phyloP scores from a whole-genome alignment of 2,888 invertebrate species.

The Leptinotarsa haldemani region DNA sequence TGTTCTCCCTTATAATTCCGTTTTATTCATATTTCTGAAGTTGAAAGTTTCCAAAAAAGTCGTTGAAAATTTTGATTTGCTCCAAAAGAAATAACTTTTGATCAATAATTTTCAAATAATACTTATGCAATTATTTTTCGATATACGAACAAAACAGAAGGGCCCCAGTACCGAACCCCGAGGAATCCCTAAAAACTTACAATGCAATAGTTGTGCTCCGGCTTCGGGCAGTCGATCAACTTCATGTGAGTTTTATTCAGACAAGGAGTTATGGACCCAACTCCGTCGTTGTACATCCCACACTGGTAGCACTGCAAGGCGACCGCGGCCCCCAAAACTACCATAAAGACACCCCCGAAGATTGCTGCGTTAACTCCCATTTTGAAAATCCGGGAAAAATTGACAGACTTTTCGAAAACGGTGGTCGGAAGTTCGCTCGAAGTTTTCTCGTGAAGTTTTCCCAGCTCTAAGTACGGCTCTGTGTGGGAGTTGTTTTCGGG shows the following conservation, averaged over 20 bases:
- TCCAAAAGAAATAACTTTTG: no score
- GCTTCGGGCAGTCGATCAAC: constrained; percentile 75
- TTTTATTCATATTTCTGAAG: no score
- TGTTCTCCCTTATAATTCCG: no score
- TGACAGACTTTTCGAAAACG: neutral
- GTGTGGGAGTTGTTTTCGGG: constrained; percentile 48
- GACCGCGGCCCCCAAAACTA: constrained; percentile 59
- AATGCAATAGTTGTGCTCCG: constrained; percentile 77
- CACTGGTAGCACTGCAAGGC: constrained; percentile 80
- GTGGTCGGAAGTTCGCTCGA: neutral
- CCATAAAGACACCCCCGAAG: constrained; percentile 40
- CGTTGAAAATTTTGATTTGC: no score
- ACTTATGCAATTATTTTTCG: no score
- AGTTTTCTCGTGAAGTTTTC: constrained; percentile 24
- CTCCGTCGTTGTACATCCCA: constrained; percentile 87
- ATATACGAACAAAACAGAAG: no score
- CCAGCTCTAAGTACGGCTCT: constrained; percentile 27
- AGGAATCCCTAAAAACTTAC: constrained; percentile 70
- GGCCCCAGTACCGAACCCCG: no score
- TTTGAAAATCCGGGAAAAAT: constrained; percentile 6
- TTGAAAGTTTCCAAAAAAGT: no score
- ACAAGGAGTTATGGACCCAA: constrained; percentile 87
- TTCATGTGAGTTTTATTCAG: constrained; percentile 80
- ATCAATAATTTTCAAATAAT: no score
- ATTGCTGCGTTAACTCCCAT: constrained; percentile 44